Evolutionary conservation across 2,888 invertebrate genomes (phyloP), one percentile per base, ranked within the genome.

Genomic region (Xiphydria camelus): DNA sequence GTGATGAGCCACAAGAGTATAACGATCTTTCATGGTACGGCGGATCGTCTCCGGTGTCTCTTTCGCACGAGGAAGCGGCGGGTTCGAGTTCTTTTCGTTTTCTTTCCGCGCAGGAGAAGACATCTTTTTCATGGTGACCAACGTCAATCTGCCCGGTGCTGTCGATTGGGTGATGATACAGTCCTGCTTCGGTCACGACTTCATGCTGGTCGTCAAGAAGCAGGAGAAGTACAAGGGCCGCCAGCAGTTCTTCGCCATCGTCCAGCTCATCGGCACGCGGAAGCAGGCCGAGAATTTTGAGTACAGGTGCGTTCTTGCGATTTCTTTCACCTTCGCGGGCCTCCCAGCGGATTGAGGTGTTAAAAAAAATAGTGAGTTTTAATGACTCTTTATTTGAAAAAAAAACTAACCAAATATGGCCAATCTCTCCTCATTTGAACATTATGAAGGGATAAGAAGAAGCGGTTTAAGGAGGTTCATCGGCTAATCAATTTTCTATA

Each of bases 81-180:
- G n/a, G n/a, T n/a, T n/a, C n/a, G n/a, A n/a, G n/a, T n/a, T n/a
- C n/a, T 22, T 20, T 1, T 23, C 19, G 5, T 14, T 10, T n/a
- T 14, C 7, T 10, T 2, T 7, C 2, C 2, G 0, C 64, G 4
- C 45, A 85, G 89, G 91, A 39, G 99, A 99, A 78, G 99, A 99
- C 75, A 99, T 99, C 64, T 99, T 99, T 39, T 99, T 99, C 78
- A 80, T 99, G 62, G 99, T 99, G 1, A 99, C 99, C 25, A 99
- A 99, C 77, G 99, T 99, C 51, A 99, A 98, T 79, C 83, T 99
- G 57, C 98, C 98, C 4, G 99, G 99, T 47, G 98, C 97, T 21
- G 97, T 98, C 6, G 97, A 98, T 77, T 98, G 97, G 97, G 94
- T 94, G 3, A 99, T 99, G 99, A 99, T 99, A 98, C 99, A 99